These are phyloP conservation scores for Cecropterus lyciades DNA, from an alignment of 1,140 invertebrate genomes.

Conservation along the genomic window DNA sequence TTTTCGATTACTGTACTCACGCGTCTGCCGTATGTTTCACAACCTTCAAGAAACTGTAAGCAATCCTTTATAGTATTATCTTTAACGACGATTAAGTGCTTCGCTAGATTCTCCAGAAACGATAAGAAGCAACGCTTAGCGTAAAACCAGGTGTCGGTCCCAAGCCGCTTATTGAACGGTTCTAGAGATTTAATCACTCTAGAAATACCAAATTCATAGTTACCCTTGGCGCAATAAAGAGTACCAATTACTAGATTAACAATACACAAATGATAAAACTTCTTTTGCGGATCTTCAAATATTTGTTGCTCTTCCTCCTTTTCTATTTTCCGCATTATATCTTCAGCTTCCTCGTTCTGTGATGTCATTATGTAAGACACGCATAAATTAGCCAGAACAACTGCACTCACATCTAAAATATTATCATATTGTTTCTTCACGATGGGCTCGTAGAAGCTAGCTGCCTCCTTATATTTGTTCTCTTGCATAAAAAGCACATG, in stretches of 20 bases:
- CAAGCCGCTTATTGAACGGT: slow-evolving; percentile 97
- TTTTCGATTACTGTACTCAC: slow-evolving; percentile 94
- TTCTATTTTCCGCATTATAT: slow-evolving; percentile 99
- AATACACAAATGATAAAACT: slow-evolving; percentile 98
- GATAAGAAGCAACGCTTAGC: slow-evolving; percentile 97
- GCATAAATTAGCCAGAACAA: slow-evolving; percentile 98
- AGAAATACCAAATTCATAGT: slow-evolving; percentile 99
- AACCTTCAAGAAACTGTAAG: slow-evolving; percentile 96
- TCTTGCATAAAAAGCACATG: slow-evolving; percentile 99
- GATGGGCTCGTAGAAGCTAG: slow-evolving; percentile 99
- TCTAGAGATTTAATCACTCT: slow-evolving; percentile 98
- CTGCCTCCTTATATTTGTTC: slow-evolving; percentile 99
- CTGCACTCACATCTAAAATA: slow-evolving; percentile 97
- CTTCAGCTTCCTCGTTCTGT: slow-evolving; percentile 99
- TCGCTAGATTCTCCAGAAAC: slow-evolving; percentile 95
- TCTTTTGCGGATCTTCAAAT: slow-evolving; percentile 97
- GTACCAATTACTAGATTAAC: slow-evolving; percentile 99
- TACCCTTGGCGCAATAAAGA: slow-evolving; percentile 99
- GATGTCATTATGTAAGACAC: slow-evolving; percentile 99
- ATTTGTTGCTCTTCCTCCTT: slow-evolving; percentile 97
- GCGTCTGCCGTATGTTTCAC: slow-evolving; percentile 94
- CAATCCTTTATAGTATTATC: slow-evolving; percentile 96
- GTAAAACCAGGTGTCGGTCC: slow-evolving; percentile 99
- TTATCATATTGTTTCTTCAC: slow-evolving; percentile 98
- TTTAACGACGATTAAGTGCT: slow-evolving; percentile 95